Evolutionary conservation across 2,113 vertebrate genomes (phyloP).

Genomic region (Clarias gariepinus): DNA sequence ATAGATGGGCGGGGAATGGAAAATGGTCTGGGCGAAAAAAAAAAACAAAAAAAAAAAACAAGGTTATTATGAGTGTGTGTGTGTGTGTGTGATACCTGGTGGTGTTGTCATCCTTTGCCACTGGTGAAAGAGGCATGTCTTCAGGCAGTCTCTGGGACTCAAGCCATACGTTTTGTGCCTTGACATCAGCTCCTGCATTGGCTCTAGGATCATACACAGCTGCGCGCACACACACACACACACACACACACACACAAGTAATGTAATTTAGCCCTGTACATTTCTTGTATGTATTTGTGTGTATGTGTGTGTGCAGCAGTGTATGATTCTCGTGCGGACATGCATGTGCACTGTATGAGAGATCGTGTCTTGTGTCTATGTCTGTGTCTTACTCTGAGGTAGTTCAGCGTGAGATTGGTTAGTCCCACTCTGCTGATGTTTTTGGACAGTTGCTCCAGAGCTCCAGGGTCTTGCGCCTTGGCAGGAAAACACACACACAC

Average conservation of each 20-base stretch:
- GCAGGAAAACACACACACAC: slow-evolving; percentile 33
- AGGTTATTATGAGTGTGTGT: not conserved
- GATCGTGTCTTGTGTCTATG: not conserved
- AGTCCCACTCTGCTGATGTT: slow-evolving; percentile 98
- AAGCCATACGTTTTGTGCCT: slow-evolving; percentile 99
- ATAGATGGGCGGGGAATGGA: slow-evolving; percentile 5
- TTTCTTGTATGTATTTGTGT: not conserved
- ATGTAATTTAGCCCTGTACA: not conserved
- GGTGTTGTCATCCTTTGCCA: slow-evolving; percentile 99
- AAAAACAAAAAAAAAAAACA: no score
- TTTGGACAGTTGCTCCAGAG: slow-evolving; percentile 98
- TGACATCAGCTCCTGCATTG: slow-evolving; percentile 99
- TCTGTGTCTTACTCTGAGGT: slow-evolving; percentile 87
- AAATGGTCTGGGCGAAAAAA: slow-evolving; percentile 25
- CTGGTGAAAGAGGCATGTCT: slow-evolving; percentile 98
- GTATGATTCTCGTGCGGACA: not conserved
- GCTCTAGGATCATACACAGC: slow-evolving; percentile 99
- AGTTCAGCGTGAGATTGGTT: slow-evolving; percentile 98
- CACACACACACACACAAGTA: slow-evolving; percentile 20
- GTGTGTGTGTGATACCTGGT: slow-evolving; percentile 74
- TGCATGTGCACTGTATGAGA: not conserved
- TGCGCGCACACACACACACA: slow-evolving; percentile 57
- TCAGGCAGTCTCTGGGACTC: slow-evolving; percentile 98
- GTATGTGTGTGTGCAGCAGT: not conserved
- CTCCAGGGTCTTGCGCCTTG: slow-evolving; percentile 97